Conservation (phyloP, 2,797 vertebrate genomes). For the Spinus olivaceus region DNA sequence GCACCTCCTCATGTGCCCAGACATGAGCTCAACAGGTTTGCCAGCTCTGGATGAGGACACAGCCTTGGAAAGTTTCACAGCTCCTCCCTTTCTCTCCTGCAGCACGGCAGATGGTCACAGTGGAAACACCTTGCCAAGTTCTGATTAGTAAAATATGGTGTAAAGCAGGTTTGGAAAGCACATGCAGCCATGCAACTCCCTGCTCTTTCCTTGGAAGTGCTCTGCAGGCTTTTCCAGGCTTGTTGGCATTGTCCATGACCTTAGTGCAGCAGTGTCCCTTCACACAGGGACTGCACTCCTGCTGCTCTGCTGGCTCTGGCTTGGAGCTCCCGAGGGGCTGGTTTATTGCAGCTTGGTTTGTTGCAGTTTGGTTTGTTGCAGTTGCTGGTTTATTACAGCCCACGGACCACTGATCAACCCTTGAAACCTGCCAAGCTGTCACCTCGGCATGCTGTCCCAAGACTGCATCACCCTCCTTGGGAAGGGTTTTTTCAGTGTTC, state of each 20-base stretch:
- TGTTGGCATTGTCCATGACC: neutral
- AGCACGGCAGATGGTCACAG: neutral
- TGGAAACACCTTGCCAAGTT: neutral
- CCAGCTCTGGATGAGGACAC: neutral
- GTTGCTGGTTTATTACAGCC: neutral
- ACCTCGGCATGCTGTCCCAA: neutral
- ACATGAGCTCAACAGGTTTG: neutral
- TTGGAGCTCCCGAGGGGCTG: neutral
- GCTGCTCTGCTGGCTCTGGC: neutral
- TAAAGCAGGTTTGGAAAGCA: neutral
- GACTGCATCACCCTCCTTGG: neutral
- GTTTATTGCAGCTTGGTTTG: neutral
- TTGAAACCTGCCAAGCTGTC: neutral
- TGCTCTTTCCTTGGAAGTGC: neutral
- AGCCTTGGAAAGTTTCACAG: neutral
- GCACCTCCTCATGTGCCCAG: neutral
- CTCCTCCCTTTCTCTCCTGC: neutral
- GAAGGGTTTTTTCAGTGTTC: neutral
- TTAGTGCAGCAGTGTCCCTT: neutral
- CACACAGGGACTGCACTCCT: neutral
- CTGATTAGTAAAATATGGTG: neutral
- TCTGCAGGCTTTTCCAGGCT: neutral
- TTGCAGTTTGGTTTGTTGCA: neutral
- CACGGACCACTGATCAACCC: neutral
- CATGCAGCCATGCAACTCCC: fast-evolving